Evolutionary conservation across 2,888 invertebrate genomes (phyloP).

Genomic region (Tetropium fuscum): DNA sequence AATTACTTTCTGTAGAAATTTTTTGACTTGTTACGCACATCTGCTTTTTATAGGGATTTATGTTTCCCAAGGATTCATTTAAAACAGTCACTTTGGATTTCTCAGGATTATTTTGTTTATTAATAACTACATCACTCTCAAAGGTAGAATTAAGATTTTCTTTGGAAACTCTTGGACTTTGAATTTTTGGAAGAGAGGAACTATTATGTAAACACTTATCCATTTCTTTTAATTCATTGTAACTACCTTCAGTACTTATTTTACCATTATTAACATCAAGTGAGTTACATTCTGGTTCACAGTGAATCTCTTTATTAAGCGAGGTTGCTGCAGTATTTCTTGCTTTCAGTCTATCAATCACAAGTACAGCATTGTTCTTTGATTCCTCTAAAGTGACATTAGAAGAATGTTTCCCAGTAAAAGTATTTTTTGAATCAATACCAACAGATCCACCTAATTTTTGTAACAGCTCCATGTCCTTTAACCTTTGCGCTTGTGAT

Average conservation of each 20-base stretch:
- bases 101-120: no score
- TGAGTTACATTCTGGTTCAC: slow-evolving; percentile 35
- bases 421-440: slow-evolving; percentile 42
- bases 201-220: no score
- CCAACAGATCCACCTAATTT: slow-evolving; percentile 65
- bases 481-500: slow-evolving; percentile 70
- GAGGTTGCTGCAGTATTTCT: slow-evolving; percentile 27
- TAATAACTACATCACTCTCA: no score
- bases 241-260: slow-evolving; percentile 14
- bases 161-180: no score
- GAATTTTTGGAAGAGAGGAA: no score
- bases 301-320: slow-evolving; percentile 15
- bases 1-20: neutral
- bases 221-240: no score
- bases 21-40: no score
- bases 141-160: no score
- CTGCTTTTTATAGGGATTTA: neutral
- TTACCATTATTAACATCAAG: slow-evolving; percentile 34
- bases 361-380: slow-evolving; percentile 48
- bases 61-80: neutral
- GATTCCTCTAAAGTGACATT: slow-evolving; percentile 50
- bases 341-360: slow-evolving; percentile 51
- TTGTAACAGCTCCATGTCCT: slow-evolving; percentile 74
- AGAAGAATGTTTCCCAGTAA: slow-evolving; percentile 46
- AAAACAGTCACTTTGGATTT: no score